Base-by-base conservation (phyloP, 1,140 invertebrate genomes). In the Cotesia chilonis region DNA sequence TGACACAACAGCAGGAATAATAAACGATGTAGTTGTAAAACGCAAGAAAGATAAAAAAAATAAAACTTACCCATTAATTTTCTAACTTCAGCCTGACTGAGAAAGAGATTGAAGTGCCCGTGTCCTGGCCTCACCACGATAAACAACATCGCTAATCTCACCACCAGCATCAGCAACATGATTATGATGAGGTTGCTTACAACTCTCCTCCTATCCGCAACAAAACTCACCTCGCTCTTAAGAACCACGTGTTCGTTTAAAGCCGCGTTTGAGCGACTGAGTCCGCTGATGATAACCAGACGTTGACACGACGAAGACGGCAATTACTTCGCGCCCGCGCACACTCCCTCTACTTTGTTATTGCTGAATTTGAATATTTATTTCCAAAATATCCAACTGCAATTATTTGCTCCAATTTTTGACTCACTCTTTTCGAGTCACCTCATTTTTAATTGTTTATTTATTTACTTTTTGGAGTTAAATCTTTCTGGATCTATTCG, bases 61-160 rank as follows among this genome's bases (percentile, higher is more conserved):
- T 47, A 47, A 47, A 47, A 47, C 84, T 87, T 72, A 87, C 85
- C 86, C 80, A 87, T 81, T 7, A 87, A 77, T 80, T 85, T 87
- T 69, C 78, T 80, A 71, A 87, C 85, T 79, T 87, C 86, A 14
- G 83, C 77, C 68, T 85, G 81, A 68, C 80, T 85, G 70, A 87
- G 82, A 69, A 87, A 87, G 14, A 87, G 81, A 74, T 87, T 87
- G 82, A 87, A 87, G 77, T 82, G 84, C 60, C 81, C 80, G 52
- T 80, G 72, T 67, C 79, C 80, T 59, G 83, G 81, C 73, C 76
- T 75, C 67, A 79, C 76, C 67, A 80, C 59, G 67, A 82, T 67
- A 71, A 77, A 74, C 70, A 81, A 74, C 71, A 83, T 71, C 74
- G 80, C 75, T 77, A 83, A 76, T 74, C 76, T 78, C 65, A 82